A percentile compares a stretch with the other conserved stretches of the same genome.
These are phyloP conservation scores for Oryzias sinensis DNA, from an alignment of 2,797 vertebrate genomes.

Conservation along the genomic window DNA sequence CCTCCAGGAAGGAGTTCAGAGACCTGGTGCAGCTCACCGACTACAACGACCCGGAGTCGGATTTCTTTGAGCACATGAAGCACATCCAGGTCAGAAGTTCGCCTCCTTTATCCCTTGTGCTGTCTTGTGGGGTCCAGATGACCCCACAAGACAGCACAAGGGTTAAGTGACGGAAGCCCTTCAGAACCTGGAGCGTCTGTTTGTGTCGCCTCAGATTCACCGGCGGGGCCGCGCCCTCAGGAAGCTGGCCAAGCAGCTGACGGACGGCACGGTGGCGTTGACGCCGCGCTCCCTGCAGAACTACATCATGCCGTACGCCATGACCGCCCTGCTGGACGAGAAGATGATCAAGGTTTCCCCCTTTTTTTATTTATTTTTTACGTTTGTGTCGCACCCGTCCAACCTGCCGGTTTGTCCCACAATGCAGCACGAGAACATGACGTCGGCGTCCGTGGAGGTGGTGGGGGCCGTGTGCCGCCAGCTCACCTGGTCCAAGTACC, in stretches of 20 bases:
- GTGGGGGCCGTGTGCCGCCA: slow-evolving; percentile 89
- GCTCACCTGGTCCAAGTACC: slow-evolving; percentile 92
- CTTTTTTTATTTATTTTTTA: too few relatives aligned
- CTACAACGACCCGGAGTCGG: slow-evolving; percentile 88
- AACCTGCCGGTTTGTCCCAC: neutral
- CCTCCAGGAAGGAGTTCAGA: slow-evolving; percentile 84
- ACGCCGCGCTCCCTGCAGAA: slow-evolving; percentile 91
- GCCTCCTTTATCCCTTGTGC: neutral
- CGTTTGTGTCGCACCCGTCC: neutral
- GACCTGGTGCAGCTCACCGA: slow-evolving; percentile 93
- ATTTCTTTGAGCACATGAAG: slow-evolving; percentile 99
- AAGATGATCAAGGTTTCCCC: slow-evolving; percentile 89
- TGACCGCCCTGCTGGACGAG: slow-evolving; percentile 85
- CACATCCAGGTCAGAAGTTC: slow-evolving; percentile 89
- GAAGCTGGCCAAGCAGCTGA: slow-evolving; percentile 90
- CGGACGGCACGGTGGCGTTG: slow-evolving; percentile 81
- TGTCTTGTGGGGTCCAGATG: too few relatives aligned
- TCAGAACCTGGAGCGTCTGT: neutral
- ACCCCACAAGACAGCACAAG: too few relatives aligned
- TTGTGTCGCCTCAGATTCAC: slow-evolving; percentile 73
- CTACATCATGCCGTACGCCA: slow-evolving; percentile 96
- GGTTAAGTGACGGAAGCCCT: fast-evolving
- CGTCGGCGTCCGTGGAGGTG: slow-evolving; percentile 86
- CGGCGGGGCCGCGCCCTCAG: slow-evolving; percentile 90
- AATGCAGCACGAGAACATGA: slow-evolving; percentile 89